These are phyloP conservation scores for Lingula anatina DNA, from an alignment of 2,888 invertebrate genomes.

Conservation along the genomic window DNA sequence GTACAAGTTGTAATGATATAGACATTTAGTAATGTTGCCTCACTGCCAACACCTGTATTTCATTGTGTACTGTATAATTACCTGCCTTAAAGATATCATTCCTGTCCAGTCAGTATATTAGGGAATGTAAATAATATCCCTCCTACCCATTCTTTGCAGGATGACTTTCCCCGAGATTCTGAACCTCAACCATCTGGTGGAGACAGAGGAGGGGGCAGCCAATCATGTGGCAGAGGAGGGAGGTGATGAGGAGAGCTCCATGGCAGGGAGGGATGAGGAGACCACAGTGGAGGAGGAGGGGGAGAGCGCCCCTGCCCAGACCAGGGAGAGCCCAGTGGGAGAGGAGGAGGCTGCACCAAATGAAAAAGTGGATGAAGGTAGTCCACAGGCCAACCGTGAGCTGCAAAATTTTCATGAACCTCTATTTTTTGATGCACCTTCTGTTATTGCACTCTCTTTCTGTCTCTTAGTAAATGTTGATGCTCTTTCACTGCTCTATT, in stretches of 20 bases:
- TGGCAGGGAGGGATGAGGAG: neutral
- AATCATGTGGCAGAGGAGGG: neutral
- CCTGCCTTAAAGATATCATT: too few species aligned
- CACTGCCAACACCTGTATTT: too few species aligned
- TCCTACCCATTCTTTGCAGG: too few species aligned
- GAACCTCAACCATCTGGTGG: constrained; percentile 71
- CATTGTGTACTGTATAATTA: too few species aligned
- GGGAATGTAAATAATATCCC: too few species aligned
- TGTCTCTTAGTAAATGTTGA: too few species aligned
- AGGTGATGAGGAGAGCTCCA: neutral
- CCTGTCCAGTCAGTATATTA: too few species aligned
- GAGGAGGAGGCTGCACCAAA: constrained; percentile 8
- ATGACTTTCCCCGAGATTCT: constrained; percentile 76
- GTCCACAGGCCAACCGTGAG: constrained; percentile 23
- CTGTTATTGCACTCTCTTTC: too few species aligned
- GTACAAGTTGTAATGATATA: too few species aligned
- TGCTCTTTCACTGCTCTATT: too few species aligned
- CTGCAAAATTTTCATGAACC: constrained; percentile 8
- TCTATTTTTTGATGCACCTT: constrained; percentile 6
- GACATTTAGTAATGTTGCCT: too few species aligned
- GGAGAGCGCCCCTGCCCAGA: neutral
- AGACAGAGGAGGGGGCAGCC: constrained; percentile 24
- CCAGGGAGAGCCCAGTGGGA: neutral
- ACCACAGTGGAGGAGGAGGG: constrained; percentile 4
- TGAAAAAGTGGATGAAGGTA: constrained; percentile 15